These are phyloP conservation scores for Cherax destructor DNA, from an alignment of 1,140 invertebrate species.

Conservation along the genomic window DNA sequence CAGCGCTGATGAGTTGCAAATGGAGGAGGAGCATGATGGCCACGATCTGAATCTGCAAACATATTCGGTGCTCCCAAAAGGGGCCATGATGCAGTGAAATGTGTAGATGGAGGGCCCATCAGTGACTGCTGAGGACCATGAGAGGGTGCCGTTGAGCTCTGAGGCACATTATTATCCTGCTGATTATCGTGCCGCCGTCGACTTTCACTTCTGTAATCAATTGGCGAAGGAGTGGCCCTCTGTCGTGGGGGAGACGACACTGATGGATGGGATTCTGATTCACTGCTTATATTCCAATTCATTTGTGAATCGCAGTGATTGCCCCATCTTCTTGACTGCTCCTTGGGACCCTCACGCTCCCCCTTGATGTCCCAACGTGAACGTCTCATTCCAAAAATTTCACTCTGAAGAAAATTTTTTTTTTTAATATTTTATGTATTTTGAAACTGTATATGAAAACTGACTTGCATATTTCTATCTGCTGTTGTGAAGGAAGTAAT, in stretches of 20 bases:
- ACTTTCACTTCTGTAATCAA: conserved; percentile 69
- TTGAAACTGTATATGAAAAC: no score
- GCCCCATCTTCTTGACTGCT: conserved; percentile 57
- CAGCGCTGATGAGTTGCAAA: conserved; percentile 43
- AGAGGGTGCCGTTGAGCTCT: conserved; percentile 29
- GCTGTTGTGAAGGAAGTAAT: no score
- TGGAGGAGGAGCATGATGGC: conserved; percentile 37
- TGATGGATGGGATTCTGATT: conserved; percentile 16
- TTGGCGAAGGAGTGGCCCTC: conserved; percentile 58
- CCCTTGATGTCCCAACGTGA: conserved; percentile 55
- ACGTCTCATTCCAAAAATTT: conserved; percentile 42
- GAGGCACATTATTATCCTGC: conserved; percentile 25
- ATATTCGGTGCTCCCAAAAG: conserved; percentile 34
- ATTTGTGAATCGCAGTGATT: conserved; percentile 38
- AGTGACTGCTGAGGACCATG: conserved; percentile 46
- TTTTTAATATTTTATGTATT: no score
- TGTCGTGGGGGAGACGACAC: conserved; percentile 18
- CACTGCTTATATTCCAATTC: conserved; percentile 54
- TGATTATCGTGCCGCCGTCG: conserved; percentile 54
- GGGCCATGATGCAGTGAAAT: conserved; percentile 48
- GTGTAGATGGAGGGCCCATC: conserved; percentile 53
- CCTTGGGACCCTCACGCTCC: conserved; percentile 47
- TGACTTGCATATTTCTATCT: no score
- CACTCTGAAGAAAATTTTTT: not conserved
- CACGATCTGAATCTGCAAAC: conserved; percentile 36